Evolutionary conservation across 2,888 invertebrate species (phyloP).

Genomic region (Oegoconia quadripuncta): DNA sequence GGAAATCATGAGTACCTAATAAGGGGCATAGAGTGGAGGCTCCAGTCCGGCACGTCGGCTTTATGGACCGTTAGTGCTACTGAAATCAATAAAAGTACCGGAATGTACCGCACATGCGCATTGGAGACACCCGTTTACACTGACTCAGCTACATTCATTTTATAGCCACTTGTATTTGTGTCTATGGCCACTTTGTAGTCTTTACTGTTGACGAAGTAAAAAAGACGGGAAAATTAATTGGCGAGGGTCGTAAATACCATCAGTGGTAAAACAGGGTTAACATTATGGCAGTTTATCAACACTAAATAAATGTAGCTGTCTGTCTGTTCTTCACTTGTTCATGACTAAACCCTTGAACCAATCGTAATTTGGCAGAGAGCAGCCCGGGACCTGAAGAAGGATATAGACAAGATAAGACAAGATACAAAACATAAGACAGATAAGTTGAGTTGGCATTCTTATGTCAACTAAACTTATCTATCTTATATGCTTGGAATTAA

Average conservation of each 20-base stretch:
- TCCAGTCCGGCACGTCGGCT: conserved; percentile 73
- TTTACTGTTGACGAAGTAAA: conserved; percentile 68
- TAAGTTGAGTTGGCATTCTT: no score
- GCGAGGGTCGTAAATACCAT: conserved; percentile 45
- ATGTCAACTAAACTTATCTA: no score
- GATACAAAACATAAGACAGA: no score
- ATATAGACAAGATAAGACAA: no score
- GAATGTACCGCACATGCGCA: conserved; percentile 80
- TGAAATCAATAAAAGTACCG: conserved; percentile 85
- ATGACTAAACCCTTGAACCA: no score
- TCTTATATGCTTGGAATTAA: no score
- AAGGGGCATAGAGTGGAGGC: conserved; percentile 68
- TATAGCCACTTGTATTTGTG: conserved; percentile 78
- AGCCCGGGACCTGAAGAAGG: no score
- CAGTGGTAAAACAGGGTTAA: conserved; percentile 9
- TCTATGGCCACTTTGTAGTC: conserved; percentile 73
- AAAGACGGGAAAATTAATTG: conserved; percentile 60
- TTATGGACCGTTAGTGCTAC: conserved; percentile 82
- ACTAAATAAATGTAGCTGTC: background rate
- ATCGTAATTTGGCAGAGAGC: no score
- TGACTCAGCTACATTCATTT: conserved; percentile 77
- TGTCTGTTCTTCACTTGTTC: no score
- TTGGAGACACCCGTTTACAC: conserved; percentile 49
- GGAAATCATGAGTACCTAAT: conserved; percentile 72
- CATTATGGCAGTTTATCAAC: background rate